Percentiles rank a stretch among this genome's conserved stretches.
Conservation (phyloP, 2,113 vertebrate species). For the Gnathonemus longibarbis region DNA sequence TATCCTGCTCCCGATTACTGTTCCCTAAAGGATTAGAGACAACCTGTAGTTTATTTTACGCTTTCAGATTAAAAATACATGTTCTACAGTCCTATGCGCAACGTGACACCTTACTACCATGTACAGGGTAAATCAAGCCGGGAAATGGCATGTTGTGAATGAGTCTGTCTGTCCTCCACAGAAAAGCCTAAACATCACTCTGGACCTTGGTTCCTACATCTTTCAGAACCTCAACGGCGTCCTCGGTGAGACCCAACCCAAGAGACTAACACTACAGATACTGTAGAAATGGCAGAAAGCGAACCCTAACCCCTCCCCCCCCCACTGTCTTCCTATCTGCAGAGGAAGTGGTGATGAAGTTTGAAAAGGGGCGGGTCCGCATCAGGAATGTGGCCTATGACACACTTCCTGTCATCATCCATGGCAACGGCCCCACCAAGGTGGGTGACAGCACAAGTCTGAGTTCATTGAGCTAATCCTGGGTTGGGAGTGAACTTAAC, state of each 20-base stretch:
- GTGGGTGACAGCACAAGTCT: slow-evolving; percentile 34
- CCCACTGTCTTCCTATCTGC: background rate
- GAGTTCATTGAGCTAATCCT: background rate
- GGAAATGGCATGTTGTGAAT: background rate
- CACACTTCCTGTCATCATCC: slow-evolving; percentile 67
- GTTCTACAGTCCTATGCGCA: background rate
- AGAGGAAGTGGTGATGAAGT: slow-evolving; percentile 74
- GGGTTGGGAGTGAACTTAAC: background rate
- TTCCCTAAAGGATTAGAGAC: background rate
- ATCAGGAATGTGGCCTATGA: slow-evolving; percentile 70
- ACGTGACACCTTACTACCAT: background rate
- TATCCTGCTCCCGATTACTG: background rate
- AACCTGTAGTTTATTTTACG: background rate
- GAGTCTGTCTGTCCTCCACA: slow-evolving; percentile 29
- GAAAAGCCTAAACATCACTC: slow-evolving; percentile 60
- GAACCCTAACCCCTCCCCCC: background rate
- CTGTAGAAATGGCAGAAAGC: background rate
- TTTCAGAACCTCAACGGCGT: slow-evolving; percentile 76
- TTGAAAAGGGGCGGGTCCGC: slow-evolving; percentile 62
- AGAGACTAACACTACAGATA: background rate
- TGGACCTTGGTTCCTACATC: slow-evolving; percentile 67
- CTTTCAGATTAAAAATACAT: background rate
- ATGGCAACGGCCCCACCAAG: slow-evolving; percentile 74
- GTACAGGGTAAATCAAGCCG: background rate
- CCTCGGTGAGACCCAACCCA: slow-evolving; percentile 53